Conservation (phyloP, 2,113 vertebrate genomes). For the Pantherophis guttatus region DNA sequence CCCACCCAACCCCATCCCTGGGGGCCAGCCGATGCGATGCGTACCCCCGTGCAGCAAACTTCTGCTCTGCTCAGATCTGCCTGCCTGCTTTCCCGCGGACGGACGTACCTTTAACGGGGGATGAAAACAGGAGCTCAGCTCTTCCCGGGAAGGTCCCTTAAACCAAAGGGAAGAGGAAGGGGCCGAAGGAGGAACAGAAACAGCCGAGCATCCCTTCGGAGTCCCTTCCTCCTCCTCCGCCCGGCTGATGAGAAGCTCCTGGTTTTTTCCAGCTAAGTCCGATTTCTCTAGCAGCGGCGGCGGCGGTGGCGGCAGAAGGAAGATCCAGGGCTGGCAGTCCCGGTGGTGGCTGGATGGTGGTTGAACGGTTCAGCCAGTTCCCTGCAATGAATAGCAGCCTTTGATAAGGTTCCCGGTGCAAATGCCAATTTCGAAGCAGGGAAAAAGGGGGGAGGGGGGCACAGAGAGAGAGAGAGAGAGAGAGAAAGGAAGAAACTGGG, state of each 20-base stretch:
- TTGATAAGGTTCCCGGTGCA: constrained; percentile 75
- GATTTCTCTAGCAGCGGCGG: constrained; percentile 51
- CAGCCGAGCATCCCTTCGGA: not conserved
- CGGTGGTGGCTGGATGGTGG: constrained; percentile 75
- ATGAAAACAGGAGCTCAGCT: not conserved
- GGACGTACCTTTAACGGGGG: constrained; percentile 50
- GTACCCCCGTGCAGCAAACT: not conserved
- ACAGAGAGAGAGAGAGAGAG: too few species aligned
- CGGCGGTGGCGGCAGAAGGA: constrained; percentile 42
- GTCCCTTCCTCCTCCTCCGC: not conserved
- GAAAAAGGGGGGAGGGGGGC: accelerated
- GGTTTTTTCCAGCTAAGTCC: constrained; percentile 63
- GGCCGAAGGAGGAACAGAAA: not conserved
- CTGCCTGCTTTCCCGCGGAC: constrained; percentile 20
- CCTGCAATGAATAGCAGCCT: constrained; percentile 79
- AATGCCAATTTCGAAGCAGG: constrained; percentile 73
- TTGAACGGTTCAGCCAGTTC: constrained; percentile 75
- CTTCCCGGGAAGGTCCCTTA: constrained; percentile 9
- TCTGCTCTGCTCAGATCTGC: not conserved
- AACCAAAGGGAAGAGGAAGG: not conserved
- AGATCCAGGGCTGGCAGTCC: constrained; percentile 65
- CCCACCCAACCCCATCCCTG: constrained; percentile 27
- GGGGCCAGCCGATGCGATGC: constrained; percentile 42
- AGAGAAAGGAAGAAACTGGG: too few species aligned
- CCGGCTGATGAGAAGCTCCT: not conserved